Conservation (phyloP, 2,797 vertebrate genomes). For the Poeciliopsis gracilis region DNA sequence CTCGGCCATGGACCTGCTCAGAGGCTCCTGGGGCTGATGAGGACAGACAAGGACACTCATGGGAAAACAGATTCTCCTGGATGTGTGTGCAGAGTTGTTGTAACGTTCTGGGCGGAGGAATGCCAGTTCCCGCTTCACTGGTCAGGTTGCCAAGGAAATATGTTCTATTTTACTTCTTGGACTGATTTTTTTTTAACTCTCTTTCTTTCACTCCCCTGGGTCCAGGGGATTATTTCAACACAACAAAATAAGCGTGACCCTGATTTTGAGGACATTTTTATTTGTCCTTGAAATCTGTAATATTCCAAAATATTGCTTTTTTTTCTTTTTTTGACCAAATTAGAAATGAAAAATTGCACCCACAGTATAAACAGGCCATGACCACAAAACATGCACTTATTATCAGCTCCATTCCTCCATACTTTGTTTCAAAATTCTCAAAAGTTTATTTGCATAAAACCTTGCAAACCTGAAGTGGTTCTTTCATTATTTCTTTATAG, state of each 20-base stretch:
- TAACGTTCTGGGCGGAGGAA: constrained; percentile 2
- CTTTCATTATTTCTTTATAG: neutral
- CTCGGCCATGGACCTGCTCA: constrained; percentile 91
- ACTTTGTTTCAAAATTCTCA: neutral
- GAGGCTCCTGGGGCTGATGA: constrained; percentile 83
- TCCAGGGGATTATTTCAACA: neutral
- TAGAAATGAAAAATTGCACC: neutral
- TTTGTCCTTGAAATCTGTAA: neutral
- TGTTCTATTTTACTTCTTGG: neutral
- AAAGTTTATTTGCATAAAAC: neutral
- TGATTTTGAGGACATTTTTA: neutral
- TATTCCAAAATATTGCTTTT: neutral
- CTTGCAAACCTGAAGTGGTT: neutral
- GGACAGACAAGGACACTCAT: constrained; percentile 51
- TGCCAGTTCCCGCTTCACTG: neutral
- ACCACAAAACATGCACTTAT: neutral
- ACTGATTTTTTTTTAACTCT: neutral
- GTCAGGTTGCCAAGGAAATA: constrained; percentile 15
- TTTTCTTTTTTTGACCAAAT: neutral
- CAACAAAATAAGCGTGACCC: too few species aligned
- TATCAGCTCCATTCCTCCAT: neutral
- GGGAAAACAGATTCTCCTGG: constrained; percentile 25
- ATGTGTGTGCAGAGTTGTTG: neutral
- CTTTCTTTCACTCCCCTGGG: neutral
- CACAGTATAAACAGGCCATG: neutral